Base-by-base conservation (phyloP, 2,888 invertebrate genomes). In the Drosophila formosana region DNA sequence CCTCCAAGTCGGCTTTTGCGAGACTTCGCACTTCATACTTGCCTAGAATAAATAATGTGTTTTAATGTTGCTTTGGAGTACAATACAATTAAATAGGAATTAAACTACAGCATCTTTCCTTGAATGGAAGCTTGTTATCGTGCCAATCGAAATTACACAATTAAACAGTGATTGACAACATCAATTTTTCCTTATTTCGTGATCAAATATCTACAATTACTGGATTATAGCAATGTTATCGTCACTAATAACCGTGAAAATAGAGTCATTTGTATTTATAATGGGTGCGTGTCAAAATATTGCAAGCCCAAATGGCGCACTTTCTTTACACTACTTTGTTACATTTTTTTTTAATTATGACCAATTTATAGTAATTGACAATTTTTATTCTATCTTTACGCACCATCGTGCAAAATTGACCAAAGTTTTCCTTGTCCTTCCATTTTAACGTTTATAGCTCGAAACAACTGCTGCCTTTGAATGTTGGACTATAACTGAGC, bases 1-100 rank as follows among this genome's bases (percentile, higher is more conserved):
- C 94, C 28, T 94, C 93, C 66, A 95, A 90, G 3, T 94, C 94
- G 32, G 93, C 93, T 52, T 93, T 90, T 25, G 95, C 93, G 71
- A 95, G 78, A 34, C 93, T 94, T 78, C 94, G 93, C 80, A 95
- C 93, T 82, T 93, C 94, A 83, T 95, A 94, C 82, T 93, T 93
- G 43, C 94, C 95, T 94, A n/a, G 1, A 57, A 64, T 26, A n/a
- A 18, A 56, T 0, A 56, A 26, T n/a, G 13, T 26, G 28, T 30
- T n/a, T 11, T 6, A 43, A 18, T 1, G 8, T 53, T 23, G 13
- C 5, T 37, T 32, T 32, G 7, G 32, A 32, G 7, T 9, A 3
- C 32, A 9, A 32, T 30, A 5, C 8, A 4, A n/a, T 37, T 37
- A n/a, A 37, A 37, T 37, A 4, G 37, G 1, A 53, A 23, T 1